A percentile compares a stretch with the other conserved stretches of the same genome.
Evolutionary conservation across 2,113 vertebrate genomes (phyloP).

Genomic region (Nestor notabilis): DNA sequence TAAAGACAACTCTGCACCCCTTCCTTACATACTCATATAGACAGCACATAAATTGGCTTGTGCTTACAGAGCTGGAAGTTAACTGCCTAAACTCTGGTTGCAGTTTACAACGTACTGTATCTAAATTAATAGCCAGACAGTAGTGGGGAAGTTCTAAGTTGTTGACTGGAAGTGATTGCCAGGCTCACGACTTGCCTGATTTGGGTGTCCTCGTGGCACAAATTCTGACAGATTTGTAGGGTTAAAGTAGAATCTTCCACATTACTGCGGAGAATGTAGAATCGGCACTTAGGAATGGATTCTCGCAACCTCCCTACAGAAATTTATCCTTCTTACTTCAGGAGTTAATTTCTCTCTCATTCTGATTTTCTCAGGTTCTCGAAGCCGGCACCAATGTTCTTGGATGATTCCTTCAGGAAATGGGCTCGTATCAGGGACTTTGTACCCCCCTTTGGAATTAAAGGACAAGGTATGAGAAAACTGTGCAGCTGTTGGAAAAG

Average conservation of each 20-base stretch:
- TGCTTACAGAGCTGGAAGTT: neutral
- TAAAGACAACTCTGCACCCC: neutral
- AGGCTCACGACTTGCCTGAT: neutral
- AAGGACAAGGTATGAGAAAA: slow-evolving; percentile 83
- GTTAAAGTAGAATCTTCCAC: neutral
- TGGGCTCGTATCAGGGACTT: slow-evolving; percentile 84
- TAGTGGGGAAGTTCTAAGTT: neutral
- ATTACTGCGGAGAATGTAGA: neutral
- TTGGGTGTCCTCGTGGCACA: neutral
- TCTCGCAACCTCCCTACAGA: neutral
- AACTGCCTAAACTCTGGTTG: neutral
- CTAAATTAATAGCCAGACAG: neutral
- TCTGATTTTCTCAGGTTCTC: slow-evolving; percentile 79
- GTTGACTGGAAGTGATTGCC: neutral
- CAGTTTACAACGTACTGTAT: neutral
- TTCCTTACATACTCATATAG: neutral
- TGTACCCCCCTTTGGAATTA: slow-evolving; percentile 86
- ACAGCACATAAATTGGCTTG: neutral
- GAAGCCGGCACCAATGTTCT: slow-evolving; percentile 85
- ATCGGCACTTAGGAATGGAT: neutral
- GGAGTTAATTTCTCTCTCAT: slow-evolving; percentile 17
- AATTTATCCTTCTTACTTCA: neutral
- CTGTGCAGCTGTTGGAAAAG: neutral
- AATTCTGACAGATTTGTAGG: neutral
- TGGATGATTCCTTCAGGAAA: slow-evolving; percentile 83